These are phyloP conservation scores for Turdus rufiventris DNA, from an alignment of 2,113 vertebrate species.

Conservation along the genomic window DNA sequence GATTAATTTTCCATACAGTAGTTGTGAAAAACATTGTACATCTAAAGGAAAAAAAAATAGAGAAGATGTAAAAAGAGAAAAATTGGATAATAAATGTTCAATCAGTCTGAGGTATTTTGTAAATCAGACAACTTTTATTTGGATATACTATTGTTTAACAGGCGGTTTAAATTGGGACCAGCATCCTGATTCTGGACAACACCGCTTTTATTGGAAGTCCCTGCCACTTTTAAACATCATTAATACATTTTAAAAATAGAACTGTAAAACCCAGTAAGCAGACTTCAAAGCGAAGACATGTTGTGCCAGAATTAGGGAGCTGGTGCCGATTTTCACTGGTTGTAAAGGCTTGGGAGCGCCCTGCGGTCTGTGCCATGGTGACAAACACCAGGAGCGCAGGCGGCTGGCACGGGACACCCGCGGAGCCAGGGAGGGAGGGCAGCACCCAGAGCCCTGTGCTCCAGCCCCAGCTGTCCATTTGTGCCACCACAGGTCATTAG, in stretches of 20 bases:
- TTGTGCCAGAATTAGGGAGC: slow-evolving; percentile 72
- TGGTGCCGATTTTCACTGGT: slow-evolving; percentile 77
- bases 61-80: slow-evolving; percentile 44
- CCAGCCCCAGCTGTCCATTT: fast-evolving
- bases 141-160: slow-evolving; percentile 80
- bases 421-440: fast-evolving
- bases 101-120: slow-evolving; percentile 52
- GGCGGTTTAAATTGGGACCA: slow-evolving; percentile 80
- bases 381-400: not conserved
- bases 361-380: not conserved
- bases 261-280: slow-evolving; percentile 79
- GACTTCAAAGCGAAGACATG: slow-evolving; percentile 79
- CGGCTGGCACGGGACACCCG: fast-evolving
- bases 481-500: fast-evolving
- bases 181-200: slow-evolving; percentile 79
- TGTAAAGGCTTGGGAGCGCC: slow-evolving; percentile 72
- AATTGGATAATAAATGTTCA: slow-evolving; percentile 45
- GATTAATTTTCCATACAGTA: slow-evolving; percentile 24
- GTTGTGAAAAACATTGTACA: not conserved
- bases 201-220: slow-evolving; percentile 78
- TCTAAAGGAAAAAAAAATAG: not conserved
- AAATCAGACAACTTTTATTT: slow-evolving; percentile 74
- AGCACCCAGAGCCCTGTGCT: fast-evolving
- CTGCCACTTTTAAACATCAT: slow-evolving; percentile 83
- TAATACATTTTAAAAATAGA: slow-evolving; percentile 85